Evolutionary conservation across 2,113 vertebrate species (phyloP).

Genomic region (Lathamus discolor): DNA sequence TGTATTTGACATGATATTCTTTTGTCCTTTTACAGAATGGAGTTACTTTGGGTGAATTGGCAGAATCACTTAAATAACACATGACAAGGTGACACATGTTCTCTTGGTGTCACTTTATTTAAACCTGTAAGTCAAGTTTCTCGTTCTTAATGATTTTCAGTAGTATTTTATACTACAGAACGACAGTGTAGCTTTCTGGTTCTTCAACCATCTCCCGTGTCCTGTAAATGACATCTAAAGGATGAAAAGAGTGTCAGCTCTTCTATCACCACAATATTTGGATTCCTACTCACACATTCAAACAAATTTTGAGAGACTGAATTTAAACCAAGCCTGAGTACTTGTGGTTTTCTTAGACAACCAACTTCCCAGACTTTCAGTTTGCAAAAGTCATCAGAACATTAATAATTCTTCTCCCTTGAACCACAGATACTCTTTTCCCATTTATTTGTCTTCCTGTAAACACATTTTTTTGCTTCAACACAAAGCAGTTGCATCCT

Average conservation of each 20-base stretch:
- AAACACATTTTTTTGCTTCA: conserved; percentile 33
- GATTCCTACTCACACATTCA: conserved; percentile 21
- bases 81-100: background rate
- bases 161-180: background rate
- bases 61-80: background rate
- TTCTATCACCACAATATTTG: conserved; percentile 12
- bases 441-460: background rate
- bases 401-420: conserved; percentile 37
- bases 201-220: background rate
- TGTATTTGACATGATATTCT: background rate
- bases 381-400: conserved; percentile 46
- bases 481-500: background rate
- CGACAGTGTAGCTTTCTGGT: background rate
- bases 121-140: background rate
- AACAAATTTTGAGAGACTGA: conserved; percentile 31
- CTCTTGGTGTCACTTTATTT: background rate
- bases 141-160: background rate
- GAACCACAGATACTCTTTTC: conserved; percentile 39
- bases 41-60: background rate
- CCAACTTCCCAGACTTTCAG: conserved; percentile 41
- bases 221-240: background rate
- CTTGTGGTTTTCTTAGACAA: conserved; percentile 45
- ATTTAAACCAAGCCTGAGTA: conserved; percentile 25
- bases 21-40: background rate
- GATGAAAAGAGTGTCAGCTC: background rate